Percentiles rank a stretch among this genome's conserved stretches.
Conservation (phyloP, 2,888 invertebrate genomes). For the Lepetodrilus schrolli region DNA sequence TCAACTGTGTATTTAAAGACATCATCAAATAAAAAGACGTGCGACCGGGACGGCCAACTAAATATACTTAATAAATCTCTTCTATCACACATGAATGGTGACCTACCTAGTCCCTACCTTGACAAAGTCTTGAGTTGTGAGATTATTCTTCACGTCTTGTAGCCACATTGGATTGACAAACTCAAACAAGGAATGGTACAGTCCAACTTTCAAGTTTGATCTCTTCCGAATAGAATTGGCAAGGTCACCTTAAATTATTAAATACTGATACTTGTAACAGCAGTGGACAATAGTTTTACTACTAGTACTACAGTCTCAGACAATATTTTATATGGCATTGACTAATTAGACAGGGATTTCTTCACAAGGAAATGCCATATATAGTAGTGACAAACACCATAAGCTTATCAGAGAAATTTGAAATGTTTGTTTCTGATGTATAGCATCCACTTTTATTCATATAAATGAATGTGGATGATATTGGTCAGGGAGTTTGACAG, state of each 20-base stretch:
- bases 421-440: no score
- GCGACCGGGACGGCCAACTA: neutral
- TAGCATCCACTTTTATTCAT: no score
- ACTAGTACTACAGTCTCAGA: no score
- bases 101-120: no score
- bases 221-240: slow-evolving; percentile 53
- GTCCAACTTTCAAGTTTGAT: slow-evolving; percentile 77
- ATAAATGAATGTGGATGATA: no score
- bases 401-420: no score
- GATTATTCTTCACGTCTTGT: slow-evolving; percentile 78
- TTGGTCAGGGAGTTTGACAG: no score
- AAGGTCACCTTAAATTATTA: slow-evolving; percentile 54
- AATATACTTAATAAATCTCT: neutral
- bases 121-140: slow-evolving; percentile 80
- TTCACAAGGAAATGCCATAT: no score
- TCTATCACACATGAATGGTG: neutral
- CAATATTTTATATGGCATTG: no score
- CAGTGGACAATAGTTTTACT: neutral
- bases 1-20: neutral
- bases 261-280: neutral
- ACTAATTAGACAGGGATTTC: no score
- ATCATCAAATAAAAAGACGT: neutral
- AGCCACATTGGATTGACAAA: slow-evolving; percentile 75
- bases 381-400: no score
- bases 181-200: slow-evolving; percentile 75